Conservation (phyloP, 2,888 invertebrate species). For the Embidobia sp. region DNA sequence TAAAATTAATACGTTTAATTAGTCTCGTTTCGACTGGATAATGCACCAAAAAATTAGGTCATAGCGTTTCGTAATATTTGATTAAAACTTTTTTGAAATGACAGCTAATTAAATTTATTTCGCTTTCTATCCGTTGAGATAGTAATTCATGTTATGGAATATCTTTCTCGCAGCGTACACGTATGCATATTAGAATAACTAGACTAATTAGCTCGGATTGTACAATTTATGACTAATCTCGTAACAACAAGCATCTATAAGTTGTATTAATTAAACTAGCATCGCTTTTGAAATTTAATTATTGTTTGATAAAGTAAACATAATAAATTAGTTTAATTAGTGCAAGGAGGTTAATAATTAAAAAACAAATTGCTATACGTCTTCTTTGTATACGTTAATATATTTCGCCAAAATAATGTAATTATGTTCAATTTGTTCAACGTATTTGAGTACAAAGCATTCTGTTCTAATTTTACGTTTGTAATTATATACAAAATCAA, state of each 20-base stretch:
- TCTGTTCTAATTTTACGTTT: too few species aligned
- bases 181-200: slow-evolving; percentile 27
- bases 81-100: not conserved
- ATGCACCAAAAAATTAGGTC: too few species aligned
- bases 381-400: too few species aligned
- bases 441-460: too few species aligned
- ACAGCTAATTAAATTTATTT: slow-evolving; percentile 6
- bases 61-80: too few species aligned
- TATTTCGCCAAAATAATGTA: too few species aligned
- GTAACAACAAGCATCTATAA: slow-evolving; percentile 30
- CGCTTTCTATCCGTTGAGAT: not conserved
- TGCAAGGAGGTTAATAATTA: too few species aligned
- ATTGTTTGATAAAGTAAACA: slow-evolving; percentile 12
- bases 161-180: slow-evolving; percentile 9
- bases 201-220: slow-evolving; percentile 31
- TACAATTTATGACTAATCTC: slow-evolving; percentile 36
- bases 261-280: slow-evolving; percentile 27
- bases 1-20: too few species aligned
- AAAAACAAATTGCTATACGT: too few species aligned
- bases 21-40: too few species aligned
- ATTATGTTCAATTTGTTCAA: too few species aligned
- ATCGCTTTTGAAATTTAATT: slow-evolving; percentile 25
- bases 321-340: slow-evolving; percentile 17
- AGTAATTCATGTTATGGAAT: slow-evolving; percentile 27
- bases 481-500: too few species aligned